phyloP scores from a whole-genome alignment of 2,797 vertebrate species.

The Acanthis flammea region DNA sequence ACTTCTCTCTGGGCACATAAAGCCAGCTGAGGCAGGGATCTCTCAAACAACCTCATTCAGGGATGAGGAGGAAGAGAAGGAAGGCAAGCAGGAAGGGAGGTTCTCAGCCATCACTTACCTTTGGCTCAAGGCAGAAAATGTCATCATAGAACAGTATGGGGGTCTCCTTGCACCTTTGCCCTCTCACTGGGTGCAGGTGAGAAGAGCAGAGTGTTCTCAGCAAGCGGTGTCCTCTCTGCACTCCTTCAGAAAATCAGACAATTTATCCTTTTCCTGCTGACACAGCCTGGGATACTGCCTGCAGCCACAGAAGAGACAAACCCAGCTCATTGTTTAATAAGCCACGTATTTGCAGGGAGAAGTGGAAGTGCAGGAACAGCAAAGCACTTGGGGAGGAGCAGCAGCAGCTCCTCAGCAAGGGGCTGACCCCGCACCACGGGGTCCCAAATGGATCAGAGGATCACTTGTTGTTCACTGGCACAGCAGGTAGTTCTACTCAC shows the following conservation, averaged over 20 bases:
- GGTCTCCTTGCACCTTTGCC: slow-evolving; percentile 28
- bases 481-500: not conserved
- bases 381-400: fast-evolving
- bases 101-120: slow-evolving; percentile 65
- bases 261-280: slow-evolving; percentile 58
- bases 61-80: not conserved
- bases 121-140: slow-evolving; percentile 74
- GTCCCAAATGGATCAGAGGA: not conserved
- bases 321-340: not conserved
- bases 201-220: slow-evolving; percentile 54
- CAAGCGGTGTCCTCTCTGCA: slow-evolving; percentile 54
- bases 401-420: not conserved
- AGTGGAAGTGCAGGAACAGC: not conserved
- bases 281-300: slow-evolving; percentile 62
- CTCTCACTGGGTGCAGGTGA: slow-evolving; percentile 61
- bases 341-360: not conserved
- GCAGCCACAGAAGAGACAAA: not conserved
- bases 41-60: not conserved
- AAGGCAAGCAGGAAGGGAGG: not conserved
- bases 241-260: slow-evolving; percentile 64
- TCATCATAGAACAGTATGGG: slow-evolving; percentile 56
- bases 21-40: not conserved
- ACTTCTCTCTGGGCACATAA: not conserved
- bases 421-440: fast-evolving
- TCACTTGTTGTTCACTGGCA: not conserved